phyloP scores from a whole-genome alignment of 2,888 invertebrate species.

The Helicoverpa assulta region DNA sequence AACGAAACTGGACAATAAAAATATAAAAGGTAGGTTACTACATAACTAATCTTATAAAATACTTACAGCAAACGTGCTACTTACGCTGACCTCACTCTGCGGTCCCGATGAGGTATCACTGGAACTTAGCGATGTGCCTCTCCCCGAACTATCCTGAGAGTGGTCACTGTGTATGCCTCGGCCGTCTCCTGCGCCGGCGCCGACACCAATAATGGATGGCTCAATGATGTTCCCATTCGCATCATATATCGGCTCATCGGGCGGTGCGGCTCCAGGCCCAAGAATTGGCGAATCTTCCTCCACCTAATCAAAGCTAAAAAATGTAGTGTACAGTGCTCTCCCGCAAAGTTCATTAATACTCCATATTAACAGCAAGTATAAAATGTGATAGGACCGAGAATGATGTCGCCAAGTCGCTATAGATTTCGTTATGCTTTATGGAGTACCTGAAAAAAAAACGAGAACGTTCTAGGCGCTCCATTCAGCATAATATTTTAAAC shows the following conservation, averaged over 20 bases:
- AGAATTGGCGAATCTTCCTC: constrained; percentile 53
- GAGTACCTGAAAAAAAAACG: constrained; percentile 51
- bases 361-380: constrained; percentile 13
- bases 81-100: constrained; percentile 77
- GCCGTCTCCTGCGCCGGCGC: constrained; percentile 85
- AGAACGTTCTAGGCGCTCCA: constrained; percentile 34
- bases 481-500: constrained; percentile 26
- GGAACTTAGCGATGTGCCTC: constrained; percentile 81
- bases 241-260: constrained; percentile 73
- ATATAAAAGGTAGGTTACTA: too few relatives aligned
- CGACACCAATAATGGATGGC: constrained; percentile 66
- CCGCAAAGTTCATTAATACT: background rate
- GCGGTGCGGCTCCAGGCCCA: constrained; percentile 58
- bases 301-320: constrained; percentile 42
- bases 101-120: constrained; percentile 78
- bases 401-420: constrained; percentile 18
- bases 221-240: constrained; percentile 76
- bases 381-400: constrained; percentile 15
- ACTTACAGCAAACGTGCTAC: constrained; percentile 17
- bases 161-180: constrained; percentile 85
- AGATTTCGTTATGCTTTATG: constrained; percentile 53
- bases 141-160: constrained; percentile 84
- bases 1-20: too few relatives aligned
- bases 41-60: background rate
- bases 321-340: constrained; percentile 25